A percentile compares a stretch with the other conserved stretches of the same genome.
Evolutionary conservation across 2,113 vertebrate genomes (phyloP).

Genomic region (Platysteira castanea): DNA sequence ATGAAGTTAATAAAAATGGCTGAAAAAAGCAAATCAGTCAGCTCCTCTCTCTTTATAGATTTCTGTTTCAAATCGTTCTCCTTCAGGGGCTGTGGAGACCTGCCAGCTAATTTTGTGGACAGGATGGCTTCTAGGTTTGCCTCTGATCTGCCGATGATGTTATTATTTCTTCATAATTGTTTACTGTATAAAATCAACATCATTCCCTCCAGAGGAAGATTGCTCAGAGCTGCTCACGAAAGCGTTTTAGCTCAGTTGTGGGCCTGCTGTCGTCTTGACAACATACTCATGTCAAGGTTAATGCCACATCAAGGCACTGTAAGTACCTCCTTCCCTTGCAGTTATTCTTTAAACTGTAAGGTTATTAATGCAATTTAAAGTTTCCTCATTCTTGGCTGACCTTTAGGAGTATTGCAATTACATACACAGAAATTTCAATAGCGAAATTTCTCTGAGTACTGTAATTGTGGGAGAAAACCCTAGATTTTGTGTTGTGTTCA

Average conservation of each 20-base stretch:
- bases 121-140: constrained; percentile 24
- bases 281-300: constrained; percentile 15
- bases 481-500: neutral
- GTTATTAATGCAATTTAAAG: neutral
- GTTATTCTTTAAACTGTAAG: neutral
- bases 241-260: neutral
- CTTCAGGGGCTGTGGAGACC: neutral
- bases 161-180: constrained; percentile 59
- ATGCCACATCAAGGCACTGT: neutral
- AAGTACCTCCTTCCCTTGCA: neutral
- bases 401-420: neutral
- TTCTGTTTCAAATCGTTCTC: neutral
- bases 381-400: neutral
- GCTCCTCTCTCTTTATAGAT: constrained; percentile 8
- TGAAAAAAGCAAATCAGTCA: constrained; percentile 6
- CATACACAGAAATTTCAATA: neutral
- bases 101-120: constrained; percentile 27
- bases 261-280: constrained; percentile 26
- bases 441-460: neutral
- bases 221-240: neutral
- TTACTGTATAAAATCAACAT: constrained; percentile 45
- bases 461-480: neutral
- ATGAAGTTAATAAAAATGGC: constrained; percentile 7
- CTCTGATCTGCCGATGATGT: constrained; percentile 23
- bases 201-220: constrained; percentile 21